phyloP scores from a whole-genome alignment of 1,140 invertebrate species.

The Stenopsyche tienmushanensis region DNA sequence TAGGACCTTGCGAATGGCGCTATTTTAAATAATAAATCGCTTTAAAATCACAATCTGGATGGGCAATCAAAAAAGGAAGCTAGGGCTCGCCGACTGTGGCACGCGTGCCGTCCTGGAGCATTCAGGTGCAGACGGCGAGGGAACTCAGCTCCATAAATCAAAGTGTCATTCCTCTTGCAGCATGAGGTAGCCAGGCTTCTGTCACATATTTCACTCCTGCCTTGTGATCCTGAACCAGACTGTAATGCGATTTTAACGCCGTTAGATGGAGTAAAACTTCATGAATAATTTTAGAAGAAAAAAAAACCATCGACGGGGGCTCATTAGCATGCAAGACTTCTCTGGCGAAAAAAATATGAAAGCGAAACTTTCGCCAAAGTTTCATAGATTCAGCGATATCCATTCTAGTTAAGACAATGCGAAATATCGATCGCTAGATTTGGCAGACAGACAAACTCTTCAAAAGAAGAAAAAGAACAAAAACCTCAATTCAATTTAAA shows the following conservation, averaged over 20 bases:
- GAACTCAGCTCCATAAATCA: conserved; percentile 9
- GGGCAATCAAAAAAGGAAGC: neutral
- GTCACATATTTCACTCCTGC: conserved; percentile 22
- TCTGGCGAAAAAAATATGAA: no score
- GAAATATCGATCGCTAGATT: no score
- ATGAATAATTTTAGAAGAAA: conserved; percentile 9
- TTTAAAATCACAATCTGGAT: neutral
- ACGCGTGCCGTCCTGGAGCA: neutral
- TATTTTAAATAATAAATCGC: neutral
- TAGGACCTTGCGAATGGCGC: no score
- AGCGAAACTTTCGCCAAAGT: no score
- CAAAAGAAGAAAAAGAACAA: no score
- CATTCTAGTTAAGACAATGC: no score
- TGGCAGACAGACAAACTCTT: no score
- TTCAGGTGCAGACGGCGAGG: conserved; percentile 7
- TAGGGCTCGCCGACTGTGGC: conserved; percentile 5
- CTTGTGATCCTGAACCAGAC: neutral
- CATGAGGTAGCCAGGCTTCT: conserved; percentile 1
- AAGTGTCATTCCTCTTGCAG: conserved; percentile 12
- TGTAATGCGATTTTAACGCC: conserved; percentile 21
- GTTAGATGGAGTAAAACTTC: neutral
- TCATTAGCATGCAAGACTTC: no score
- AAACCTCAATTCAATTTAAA: no score
- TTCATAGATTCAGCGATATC: no score
- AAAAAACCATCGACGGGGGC: neutral